Conservation (phyloP, 2,113 vertebrate genomes). For the Sinocyclocheilus anshuiensis region DNA sequence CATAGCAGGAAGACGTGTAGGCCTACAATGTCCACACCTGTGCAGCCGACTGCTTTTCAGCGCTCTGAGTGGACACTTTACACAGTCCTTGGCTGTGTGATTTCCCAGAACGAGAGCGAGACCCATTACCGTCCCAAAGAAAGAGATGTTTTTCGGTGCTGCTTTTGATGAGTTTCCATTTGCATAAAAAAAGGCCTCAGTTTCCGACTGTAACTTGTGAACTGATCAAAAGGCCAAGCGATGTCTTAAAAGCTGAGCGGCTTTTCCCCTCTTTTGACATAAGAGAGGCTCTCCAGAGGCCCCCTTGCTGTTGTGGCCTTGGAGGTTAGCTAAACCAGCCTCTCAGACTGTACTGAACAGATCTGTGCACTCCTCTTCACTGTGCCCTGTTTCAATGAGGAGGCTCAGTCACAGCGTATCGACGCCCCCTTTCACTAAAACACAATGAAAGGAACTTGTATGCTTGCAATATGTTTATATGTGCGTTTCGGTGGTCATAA, state of each 20-base stretch:
- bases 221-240: conserved; percentile 80
- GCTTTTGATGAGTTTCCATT: conserved; percentile 78
- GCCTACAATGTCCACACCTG: conserved; percentile 68
- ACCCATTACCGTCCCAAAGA: conserved; percentile 73
- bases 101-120: conserved; percentile 74
- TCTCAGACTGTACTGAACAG: conserved; percentile 67
- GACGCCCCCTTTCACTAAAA: conserved; percentile 66
- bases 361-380: conserved; percentile 74
- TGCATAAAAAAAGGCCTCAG: conserved; percentile 77
- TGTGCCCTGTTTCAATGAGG: conserved; percentile 68
- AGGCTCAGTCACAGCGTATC: conserved; percentile 61
- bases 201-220: conserved; percentile 80
- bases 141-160: conserved; percentile 73
- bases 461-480: conserved; percentile 30
- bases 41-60: conserved; percentile 67
- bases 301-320: conserved; percentile 76
- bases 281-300: conserved; percentile 79
- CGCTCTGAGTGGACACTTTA: conserved; percentile 67
- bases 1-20: neutral
- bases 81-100: conserved; percentile 71
- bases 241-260: conserved; percentile 70
- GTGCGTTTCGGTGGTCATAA: neutral
- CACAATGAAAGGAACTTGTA: conserved; percentile 67
- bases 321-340: conserved; percentile 79
- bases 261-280: conserved; percentile 77